Evolutionary conservation across 2,797 vertebrate species (phyloP), one percentile per base, ranked within the genome.

Genomic region (Urophycis tenuis): DNA sequence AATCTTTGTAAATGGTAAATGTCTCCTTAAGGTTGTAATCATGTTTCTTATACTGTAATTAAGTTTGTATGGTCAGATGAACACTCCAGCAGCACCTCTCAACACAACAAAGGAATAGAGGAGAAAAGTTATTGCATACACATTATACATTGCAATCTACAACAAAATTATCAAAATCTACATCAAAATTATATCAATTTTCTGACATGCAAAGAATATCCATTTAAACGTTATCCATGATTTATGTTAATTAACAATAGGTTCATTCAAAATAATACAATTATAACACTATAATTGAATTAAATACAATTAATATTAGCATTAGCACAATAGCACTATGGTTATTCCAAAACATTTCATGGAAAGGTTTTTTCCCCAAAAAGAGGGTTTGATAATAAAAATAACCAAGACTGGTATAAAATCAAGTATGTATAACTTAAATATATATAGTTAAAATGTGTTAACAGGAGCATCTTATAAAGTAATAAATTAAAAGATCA

Each of bases 71-170:
- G 69, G 78, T 74, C 67, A 32, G 67, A 32, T 19, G 53, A 6
- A 25, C 53, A 25, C 84, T 82, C 84, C 86, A 75, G 81, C 73
- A 69, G 81, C 82, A 81, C 76, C 73, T 83, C 84, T 85, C 77
- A 84, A 85, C 72, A 76, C 74, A 87, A 78, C 81, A 84, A 84
- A 84, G 75, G 75, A 79, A 77, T 73, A 79, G 73, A 85, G 84
- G 79, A 87, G 79, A 86, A 84, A 85, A 75, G 83, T 90, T 87
- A 87, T 80, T 53, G 75, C 76, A 81, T 14, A 36, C 74, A 81
- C 76, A 80, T 80, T 15, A 71, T 72, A 78, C 70, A 75, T 67
- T 83, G 69, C 22, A 11, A 79, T 67, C 84, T 74, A 64, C 12
- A 60, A 31, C 31, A 25, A 25, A 80, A 78, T 71, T 74, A 77